Percentiles rank a stretch among this genome's conserved stretches.
These are phyloP conservation scores for Geophilus truncorum DNA, from an alignment of 2,888 invertebrate genomes.

Conservation along the genomic window DNA sequence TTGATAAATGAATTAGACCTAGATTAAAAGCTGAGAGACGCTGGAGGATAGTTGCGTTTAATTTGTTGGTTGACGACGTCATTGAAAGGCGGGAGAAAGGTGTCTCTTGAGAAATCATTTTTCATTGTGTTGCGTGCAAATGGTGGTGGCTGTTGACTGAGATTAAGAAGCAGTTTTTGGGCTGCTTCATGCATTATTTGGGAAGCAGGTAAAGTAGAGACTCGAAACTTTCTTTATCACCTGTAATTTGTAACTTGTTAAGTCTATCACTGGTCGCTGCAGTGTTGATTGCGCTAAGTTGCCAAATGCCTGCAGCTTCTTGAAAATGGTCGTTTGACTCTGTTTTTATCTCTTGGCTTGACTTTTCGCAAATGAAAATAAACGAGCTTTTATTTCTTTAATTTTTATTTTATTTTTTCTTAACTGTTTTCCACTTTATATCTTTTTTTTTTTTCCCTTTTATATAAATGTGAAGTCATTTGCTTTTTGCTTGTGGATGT, in stretches of 20 bases:
- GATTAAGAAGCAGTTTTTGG: slow-evolving; percentile 1
- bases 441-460: not conserved
- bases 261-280: not conserved
- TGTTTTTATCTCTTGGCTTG: not conserved
- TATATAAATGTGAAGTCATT: not conserved
- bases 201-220: not conserved
- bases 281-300: not conserved
- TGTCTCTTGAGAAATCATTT: slow-evolving; percentile 27
- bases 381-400: not conserved
- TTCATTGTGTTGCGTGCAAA: slow-evolving; percentile 27
- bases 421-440: not conserved
- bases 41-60: slow-evolving; percentile 21
- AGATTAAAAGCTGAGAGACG: slow-evolving; percentile 11
- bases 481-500: not conserved
- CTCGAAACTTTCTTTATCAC: not conserved
- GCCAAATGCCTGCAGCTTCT: not conserved
- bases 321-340: not conserved
- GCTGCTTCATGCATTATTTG: not conserved
- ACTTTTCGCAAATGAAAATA: not conserved
- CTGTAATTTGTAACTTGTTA: slow-evolving; percentile 14
- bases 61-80: slow-evolving; percentile 21
- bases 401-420: too few relatives aligned
- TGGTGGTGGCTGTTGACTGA: not conserved
- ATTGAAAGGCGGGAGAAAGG: slow-evolving; percentile 10
- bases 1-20: slow-evolving; percentile 7